Percentiles rank a stretch among this genome's conserved stretches.
Conservation (phyloP, 2,797 vertebrate species). For the Liasis olivaceus region DNA sequence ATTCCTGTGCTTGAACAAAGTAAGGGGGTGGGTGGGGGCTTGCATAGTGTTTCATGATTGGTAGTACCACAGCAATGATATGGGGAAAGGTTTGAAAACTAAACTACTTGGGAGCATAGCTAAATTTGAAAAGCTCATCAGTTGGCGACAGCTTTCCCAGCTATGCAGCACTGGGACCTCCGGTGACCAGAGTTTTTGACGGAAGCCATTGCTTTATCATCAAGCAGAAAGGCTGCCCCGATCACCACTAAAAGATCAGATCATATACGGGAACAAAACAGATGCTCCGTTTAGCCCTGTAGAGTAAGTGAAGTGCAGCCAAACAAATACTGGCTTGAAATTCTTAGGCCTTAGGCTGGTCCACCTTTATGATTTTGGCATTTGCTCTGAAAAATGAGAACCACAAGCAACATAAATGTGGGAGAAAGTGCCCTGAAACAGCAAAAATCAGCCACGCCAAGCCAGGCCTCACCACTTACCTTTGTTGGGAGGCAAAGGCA, state of each 20-base stretch:
- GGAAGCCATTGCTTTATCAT: not conserved
- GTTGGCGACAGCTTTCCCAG: conserved; percentile 52
- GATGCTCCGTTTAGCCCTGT: conserved; percentile 10
- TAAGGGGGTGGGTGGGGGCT: no score
- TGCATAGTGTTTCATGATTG: not conserved
- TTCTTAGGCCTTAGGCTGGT: no score
- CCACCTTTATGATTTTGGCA: not conserved
- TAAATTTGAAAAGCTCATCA: conserved; percentile 58
- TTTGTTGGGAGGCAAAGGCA: conserved; percentile 86
- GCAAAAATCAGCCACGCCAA: rapidly evolving
- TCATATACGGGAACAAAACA: not conserved
- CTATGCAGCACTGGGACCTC: not conserved
- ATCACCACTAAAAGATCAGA: not conserved
- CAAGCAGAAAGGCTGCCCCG: not conserved
- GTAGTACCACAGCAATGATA: conserved; percentile 12
- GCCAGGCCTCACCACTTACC: conserved; percentile 70
- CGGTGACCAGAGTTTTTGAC: not conserved
- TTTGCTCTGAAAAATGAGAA: no score
- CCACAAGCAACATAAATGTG: not conserved
- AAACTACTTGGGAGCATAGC: conserved; percentile 48
- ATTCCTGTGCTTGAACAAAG: no score
- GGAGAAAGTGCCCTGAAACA: not conserved
- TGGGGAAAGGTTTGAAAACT: conserved; percentile 51
- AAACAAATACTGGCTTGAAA: not conserved
- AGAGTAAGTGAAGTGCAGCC: not conserved